phyloP scores from a whole-genome alignment of 2,113 vertebrate species.

The Tamias sibiricus region DNA sequence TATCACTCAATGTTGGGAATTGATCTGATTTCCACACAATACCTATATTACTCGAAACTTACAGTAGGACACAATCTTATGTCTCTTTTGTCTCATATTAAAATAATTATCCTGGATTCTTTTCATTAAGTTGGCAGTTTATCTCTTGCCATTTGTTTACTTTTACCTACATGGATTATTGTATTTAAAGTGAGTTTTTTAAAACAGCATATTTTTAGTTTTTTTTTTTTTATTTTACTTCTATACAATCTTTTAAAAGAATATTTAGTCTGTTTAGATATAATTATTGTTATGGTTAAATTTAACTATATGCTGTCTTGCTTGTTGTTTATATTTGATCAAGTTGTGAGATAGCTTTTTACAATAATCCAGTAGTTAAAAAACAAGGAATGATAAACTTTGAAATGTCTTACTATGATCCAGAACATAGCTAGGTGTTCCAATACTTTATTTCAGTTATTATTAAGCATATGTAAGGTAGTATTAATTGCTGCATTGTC shows the following conservation, averaged over 20 bases:
- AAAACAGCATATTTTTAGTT: not conserved
- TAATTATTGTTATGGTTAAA: not conserved
- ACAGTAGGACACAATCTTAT: not conserved
- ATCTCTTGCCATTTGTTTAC: not conserved
- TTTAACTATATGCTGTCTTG: not conserved
- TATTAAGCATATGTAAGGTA: not conserved
- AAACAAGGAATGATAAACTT: not conserved
- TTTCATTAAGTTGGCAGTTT: not conserved
- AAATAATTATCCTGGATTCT: not conserved
- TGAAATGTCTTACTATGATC: not conserved
- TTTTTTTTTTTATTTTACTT: not conserved
- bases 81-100: not conserved
- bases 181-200: not conserved
- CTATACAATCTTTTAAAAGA: not conserved
- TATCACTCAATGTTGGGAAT: not conserved
- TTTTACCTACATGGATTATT: not conserved
- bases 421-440: not conserved
- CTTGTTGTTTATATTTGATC: not conserved
- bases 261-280: not conserved
- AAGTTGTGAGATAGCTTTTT: not conserved
- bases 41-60: not conserved
- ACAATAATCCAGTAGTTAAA: not conserved
- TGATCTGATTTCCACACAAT: not conserved
- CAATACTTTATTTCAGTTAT: not conserved
- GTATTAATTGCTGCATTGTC: not conserved